Percentiles rank a stretch among this genome's conserved stretches.
Conservation (phyloP, 2,113 vertebrate species). For the Pseudolaguvia tuberculata region DNA sequence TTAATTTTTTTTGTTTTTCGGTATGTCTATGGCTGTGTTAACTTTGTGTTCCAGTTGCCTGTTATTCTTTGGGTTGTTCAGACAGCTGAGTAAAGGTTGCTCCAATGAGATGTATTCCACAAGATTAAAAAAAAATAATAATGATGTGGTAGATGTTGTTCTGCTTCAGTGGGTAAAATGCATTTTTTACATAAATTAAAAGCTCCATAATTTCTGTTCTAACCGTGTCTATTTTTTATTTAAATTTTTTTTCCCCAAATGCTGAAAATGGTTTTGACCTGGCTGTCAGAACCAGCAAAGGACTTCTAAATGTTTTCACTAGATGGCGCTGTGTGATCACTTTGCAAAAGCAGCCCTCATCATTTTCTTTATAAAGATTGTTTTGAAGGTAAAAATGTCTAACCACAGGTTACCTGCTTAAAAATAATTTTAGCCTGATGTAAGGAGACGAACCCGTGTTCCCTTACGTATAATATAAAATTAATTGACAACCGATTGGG, state of each 20-base stretch:
- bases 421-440: not conserved
- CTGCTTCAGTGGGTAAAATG: conserved; percentile 71
- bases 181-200: conserved; percentile 55
- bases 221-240: conserved; percentile 15
- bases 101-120: conserved; percentile 67
- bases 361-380: not conserved
- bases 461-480: not conserved
- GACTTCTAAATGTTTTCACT: not conserved
- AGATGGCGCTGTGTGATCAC: conserved; percentile 8
- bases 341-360: not conserved
- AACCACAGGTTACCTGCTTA: too few relatives aligned
- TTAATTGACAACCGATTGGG: too few relatives aligned
- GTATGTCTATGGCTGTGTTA: conserved; percentile 56
- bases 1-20: conserved; percentile 47
- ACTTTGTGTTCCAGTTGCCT: conserved; percentile 64
- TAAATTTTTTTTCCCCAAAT: not conserved
- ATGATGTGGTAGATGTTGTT: conserved; percentile 69
- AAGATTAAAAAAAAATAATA: conserved; percentile 62
- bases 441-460: not conserved
- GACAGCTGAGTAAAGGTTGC: conserved; percentile 56
- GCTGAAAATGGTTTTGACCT: not conserved
- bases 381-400: too few relatives aligned
- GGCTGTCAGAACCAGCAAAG: not conserved
- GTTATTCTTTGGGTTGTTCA: conserved; percentile 61
- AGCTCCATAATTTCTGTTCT: conserved; percentile 45